A percentile compares a stretch with the other conserved stretches of the same genome.
Conservation (phyloP, 2,888 invertebrate genomes). For the Pegoplata infirma region DNA sequence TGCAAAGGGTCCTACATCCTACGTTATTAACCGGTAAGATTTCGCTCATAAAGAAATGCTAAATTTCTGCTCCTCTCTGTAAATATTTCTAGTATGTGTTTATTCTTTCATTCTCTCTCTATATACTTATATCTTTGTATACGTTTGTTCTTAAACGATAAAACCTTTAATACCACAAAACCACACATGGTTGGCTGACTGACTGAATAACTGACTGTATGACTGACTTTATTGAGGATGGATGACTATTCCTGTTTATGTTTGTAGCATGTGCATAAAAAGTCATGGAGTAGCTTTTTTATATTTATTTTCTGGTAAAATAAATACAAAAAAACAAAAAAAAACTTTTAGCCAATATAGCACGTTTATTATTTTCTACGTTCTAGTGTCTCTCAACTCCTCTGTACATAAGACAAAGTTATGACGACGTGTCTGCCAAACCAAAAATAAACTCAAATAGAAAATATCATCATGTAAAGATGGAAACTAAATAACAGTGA, state of each 20-base stretch:
- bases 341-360: slow-evolving; percentile 30
- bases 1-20: too few species aligned
- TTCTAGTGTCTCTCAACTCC: slow-evolving; percentile 4
- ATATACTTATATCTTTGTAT: neutral
- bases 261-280: neutral
- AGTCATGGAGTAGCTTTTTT: slow-evolving; percentile 1
- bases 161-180: slow-evolving; percentile 33
- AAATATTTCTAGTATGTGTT: slow-evolving; percentile 2
- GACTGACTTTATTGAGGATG: neutral
- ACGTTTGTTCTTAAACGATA: slow-evolving; percentile 43
- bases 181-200: slow-evolving; percentile 13
- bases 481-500: slow-evolving; percentile 33
- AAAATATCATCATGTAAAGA: slow-evolving; percentile 27
- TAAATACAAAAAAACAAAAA: slow-evolving; percentile 16
- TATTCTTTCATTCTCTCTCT: neutral
- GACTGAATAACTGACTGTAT: slow-evolving; percentile 1
- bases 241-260: neutral
- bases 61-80: neutral
- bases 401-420: slow-evolving; percentile 27
- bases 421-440: slow-evolving; percentile 42
- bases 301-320: neutral
- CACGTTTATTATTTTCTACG: slow-evolving; percentile 6
- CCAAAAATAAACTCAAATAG: slow-evolving; percentile 15
- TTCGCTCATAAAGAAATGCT: too few species aligned
- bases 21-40: too few species aligned